A percentile compares a stretch with the other conserved stretches of the same genome.
Evolutionary conservation across 2,113 vertebrate genomes (phyloP).

Genomic region (Romanogobio albipinnatus): DNA sequence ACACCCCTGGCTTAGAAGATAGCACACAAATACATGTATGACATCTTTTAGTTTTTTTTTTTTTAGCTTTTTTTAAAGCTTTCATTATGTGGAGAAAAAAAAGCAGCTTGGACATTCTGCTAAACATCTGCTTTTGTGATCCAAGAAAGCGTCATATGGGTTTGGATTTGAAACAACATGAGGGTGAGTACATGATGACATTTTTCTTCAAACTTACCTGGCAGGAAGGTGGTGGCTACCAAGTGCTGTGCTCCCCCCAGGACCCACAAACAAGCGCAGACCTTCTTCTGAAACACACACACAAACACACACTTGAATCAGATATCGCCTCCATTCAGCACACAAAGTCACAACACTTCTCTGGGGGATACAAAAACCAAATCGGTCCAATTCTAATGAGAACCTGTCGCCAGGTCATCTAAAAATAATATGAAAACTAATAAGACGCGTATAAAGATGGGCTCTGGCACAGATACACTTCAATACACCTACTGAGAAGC

Average conservation of each 20-base stretch:
- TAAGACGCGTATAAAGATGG: neutral
- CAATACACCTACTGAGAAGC: neutral
- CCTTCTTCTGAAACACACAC: conserved; percentile 88
- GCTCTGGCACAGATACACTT: conserved; percentile 5
- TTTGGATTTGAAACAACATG: neutral
- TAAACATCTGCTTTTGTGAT: neutral
- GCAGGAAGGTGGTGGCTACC: conserved; percentile 89
- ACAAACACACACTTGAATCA: conserved; percentile 38
- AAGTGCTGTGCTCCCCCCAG: conserved; percentile 93
- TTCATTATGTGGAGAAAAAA: neutral
- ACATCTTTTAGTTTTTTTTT: neutral
- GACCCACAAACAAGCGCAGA: conserved; percentile 93
- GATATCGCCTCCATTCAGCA: conserved; percentile 1
- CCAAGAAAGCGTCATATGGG: neutral
- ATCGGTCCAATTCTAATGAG: conserved; percentile 18
- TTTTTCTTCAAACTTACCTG: conserved; percentile 75
- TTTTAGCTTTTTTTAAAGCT: neutral
- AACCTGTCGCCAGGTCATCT: conserved; percentile 1
- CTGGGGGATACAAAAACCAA: conserved; percentile 25
- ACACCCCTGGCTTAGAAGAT: neutral
- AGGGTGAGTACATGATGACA: neutral
- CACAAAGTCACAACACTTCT: conserved; percentile 26
- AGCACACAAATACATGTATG: neutral
- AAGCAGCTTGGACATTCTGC: neutral
- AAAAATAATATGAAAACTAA: conserved; percentile 25